Evolutionary conservation across 2,888 invertebrate genomes (phyloP).

Genomic region (Papilio demoleus): DNA sequence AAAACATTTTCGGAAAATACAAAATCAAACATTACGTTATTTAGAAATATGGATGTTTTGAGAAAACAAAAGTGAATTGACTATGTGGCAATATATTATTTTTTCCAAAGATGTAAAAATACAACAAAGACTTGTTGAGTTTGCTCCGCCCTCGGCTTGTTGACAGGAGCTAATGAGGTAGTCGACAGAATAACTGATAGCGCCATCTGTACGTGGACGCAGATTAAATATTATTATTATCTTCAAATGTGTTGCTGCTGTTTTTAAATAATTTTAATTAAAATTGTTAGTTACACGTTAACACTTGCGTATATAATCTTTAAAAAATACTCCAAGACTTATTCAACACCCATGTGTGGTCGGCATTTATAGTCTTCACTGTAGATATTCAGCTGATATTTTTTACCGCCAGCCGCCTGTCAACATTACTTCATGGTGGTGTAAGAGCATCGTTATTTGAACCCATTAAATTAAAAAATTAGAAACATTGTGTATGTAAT

Average conservation of each 20-base stretch:
- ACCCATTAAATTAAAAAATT: too few relatives aligned
- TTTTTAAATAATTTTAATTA: background rate
- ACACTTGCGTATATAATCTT: too few relatives aligned
- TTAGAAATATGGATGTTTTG: background rate
- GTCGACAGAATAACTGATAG: constrained; percentile 22
- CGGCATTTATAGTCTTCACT: too few relatives aligned
- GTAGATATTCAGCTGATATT: too few relatives aligned
- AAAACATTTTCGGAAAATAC: too few relatives aligned
- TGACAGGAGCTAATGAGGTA: constrained; percentile 15
- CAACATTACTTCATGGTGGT: too few relatives aligned
- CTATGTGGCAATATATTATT: background rate
- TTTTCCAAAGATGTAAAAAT: constrained; percentile 11
- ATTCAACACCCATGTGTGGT: too few relatives aligned
- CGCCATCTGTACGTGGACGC: background rate
- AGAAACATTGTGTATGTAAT: too few relatives aligned
- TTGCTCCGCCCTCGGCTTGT: background rate
- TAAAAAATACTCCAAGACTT: too few relatives aligned
- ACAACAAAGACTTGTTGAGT: constrained; percentile 3
- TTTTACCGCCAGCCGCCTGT: too few relatives aligned
- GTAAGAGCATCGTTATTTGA: too few relatives aligned
- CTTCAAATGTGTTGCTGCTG: constrained; percentile 1
- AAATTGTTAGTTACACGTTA: background rate
- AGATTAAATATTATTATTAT: constrained; percentile 11
- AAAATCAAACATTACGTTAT: too few relatives aligned
- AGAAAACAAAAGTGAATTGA: background rate